These are phyloP conservation scores for Elmis aenea DNA, from an alignment of 2,888 invertebrate species.

Conservation along the genomic window DNA sequence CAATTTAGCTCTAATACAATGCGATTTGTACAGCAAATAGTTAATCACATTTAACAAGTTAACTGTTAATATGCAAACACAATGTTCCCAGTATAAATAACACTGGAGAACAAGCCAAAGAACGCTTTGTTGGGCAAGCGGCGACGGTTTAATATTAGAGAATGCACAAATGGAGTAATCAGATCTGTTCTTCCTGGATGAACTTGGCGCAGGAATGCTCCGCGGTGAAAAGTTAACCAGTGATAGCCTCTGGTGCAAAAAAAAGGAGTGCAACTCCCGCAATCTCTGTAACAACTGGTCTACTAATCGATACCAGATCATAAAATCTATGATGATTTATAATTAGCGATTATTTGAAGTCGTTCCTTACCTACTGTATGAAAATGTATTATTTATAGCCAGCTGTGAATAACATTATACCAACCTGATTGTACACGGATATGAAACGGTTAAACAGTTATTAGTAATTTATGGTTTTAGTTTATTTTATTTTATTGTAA, in stretches of 20 bases:
- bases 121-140: conserved; percentile 6
- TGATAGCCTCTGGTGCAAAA: conserved; percentile 1
- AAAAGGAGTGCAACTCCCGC: conserved; percentile 9
- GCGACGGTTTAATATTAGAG: conserved; percentile 4
- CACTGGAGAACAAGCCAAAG: too few relatives aligned
- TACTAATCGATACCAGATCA: conserved; percentile 9
- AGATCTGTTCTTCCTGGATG: conserved; percentile 7
- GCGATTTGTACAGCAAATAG: too few relatives aligned
- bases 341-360: conserved; percentile 4
- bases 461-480: too few relatives aligned
- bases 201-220: background rate
- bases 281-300: conserved; percentile 9
- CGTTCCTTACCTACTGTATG: conserved; percentile 5
- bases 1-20: too few relatives aligned
- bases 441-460: too few relatives aligned
- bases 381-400: background rate
- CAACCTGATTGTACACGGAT: too few relatives aligned
- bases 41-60: too few relatives aligned
- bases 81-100: too few relatives aligned
- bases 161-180: conserved; percentile 1
- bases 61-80: too few relatives aligned
- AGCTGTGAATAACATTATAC: background rate
- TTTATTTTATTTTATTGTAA: too few relatives aligned
- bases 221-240: background rate
- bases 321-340: conserved; percentile 9